A percentile compares a stretch with the other conserved stretches of the same genome.
Conservation (phyloP, 2,888 invertebrate genomes). For the Automeris io region DNA sequence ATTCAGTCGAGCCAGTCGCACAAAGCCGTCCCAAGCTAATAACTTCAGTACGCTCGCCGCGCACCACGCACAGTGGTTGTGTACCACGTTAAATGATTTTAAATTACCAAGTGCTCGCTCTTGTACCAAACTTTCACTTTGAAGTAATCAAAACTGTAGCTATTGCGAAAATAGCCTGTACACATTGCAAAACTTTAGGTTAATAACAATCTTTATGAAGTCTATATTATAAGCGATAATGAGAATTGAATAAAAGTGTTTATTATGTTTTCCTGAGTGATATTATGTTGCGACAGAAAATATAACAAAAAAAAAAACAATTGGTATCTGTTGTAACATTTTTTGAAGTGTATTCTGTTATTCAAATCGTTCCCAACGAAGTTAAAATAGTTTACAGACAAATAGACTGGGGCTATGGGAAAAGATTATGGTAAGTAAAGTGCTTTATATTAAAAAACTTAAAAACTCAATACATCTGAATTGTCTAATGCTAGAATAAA, state of each 20-base stretch:
- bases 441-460: too few relatives aligned
- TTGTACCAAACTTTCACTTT: constrained; percentile 9
- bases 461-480: too few relatives aligned
- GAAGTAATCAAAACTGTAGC: too few relatives aligned
- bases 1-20: not conserved
- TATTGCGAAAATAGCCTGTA: not conserved
- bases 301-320: constrained; percentile 13
- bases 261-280: not conserved
- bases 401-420: constrained; percentile 31
- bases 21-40: not conserved
- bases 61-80: constrained; percentile 1
- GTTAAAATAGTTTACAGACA: not conserved
- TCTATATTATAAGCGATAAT: too few relatives aligned
- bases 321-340: not conserved
- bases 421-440: constrained; percentile 55
- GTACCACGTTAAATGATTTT: not conserved
- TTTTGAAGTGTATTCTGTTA: not conserved
- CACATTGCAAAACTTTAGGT: too few relatives aligned
- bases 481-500: too few relatives aligned
- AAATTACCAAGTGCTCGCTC: not conserved
- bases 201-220: too few relatives aligned
- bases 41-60: not conserved
- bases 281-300: constrained; percentile 19
- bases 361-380: not conserved
- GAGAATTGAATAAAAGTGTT: too few relatives aligned